A percentile compares a stretch with the other conserved stretches of the same genome.
Evolutionary conservation across 2,113 vertebrate genomes (phyloP).

Genomic region (Naja naja): DNA sequence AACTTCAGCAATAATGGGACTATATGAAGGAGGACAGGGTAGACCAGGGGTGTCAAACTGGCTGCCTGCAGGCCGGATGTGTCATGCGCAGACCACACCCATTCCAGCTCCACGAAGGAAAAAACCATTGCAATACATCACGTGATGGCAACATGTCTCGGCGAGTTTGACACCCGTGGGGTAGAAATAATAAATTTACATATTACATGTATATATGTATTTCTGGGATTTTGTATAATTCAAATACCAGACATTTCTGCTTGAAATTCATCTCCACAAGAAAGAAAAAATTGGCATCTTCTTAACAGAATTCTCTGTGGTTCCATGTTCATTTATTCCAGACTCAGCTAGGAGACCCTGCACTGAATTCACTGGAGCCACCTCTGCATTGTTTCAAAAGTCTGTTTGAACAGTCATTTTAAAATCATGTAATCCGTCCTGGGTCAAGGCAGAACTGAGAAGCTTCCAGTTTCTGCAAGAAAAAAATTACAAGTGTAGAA

Average conservation of each 20-base stretch:
- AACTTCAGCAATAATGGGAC: constrained; percentile 34
- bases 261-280: constrained; percentile 36
- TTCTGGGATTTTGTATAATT: constrained; percentile 40
- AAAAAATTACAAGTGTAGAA: background rate
- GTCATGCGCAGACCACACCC: no score
- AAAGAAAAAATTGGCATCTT: constrained; percentile 1
- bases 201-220: constrained; percentile 29
- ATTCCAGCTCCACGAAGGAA: no score
- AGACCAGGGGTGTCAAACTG: background rate
- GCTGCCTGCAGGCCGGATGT: no score
- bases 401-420: background rate
- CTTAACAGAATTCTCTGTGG: background rate
- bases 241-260: constrained; percentile 16
- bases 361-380: background rate
- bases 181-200: constrained; percentile 24
- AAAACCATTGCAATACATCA: no score
- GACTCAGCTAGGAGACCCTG: background rate
- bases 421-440: constrained; percentile 11
- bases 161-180: background rate
- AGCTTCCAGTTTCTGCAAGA: background rate
- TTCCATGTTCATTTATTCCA: constrained; percentile 18
- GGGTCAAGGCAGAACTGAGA: constrained; percentile 6
- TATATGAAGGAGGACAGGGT: background rate
- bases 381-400: constrained; percentile 11
- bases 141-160: no score